Evolutionary conservation across 2,113 vertebrate genomes (phyloP).

Genomic region (Eira barbara): DNA sequence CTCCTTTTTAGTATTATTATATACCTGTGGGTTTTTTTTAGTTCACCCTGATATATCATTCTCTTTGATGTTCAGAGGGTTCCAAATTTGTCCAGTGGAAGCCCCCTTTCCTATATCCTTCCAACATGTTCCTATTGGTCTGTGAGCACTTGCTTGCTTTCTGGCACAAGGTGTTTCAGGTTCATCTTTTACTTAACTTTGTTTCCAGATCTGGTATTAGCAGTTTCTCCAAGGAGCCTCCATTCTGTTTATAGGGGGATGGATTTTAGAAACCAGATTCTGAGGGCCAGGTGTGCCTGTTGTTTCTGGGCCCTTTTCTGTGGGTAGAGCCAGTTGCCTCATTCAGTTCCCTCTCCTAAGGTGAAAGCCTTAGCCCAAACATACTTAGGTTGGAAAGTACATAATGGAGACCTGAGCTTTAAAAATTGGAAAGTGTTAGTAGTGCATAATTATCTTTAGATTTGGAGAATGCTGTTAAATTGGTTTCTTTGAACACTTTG

Average conservation of each 20-base stretch:
- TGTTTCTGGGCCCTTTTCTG: neutral
- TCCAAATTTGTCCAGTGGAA: neutral
- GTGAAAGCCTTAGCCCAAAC: neutral
- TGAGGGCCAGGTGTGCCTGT: neutral
- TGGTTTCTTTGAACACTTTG: neutral
- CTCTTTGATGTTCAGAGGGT: neutral
- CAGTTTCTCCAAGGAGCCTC: neutral
- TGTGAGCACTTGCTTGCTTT: neutral
- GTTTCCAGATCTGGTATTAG: neutral
- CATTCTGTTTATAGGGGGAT: neutral
- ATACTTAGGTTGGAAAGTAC: neutral
- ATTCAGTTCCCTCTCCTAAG: neutral
- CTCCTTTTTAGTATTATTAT: neutral
- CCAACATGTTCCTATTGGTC: neutral
- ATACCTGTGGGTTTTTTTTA: neutral
- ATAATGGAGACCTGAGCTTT: neutral
- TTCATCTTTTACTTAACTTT: neutral
- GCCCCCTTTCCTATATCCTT: neutral
- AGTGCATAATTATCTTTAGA: neutral
- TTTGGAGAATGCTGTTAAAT: neutral
- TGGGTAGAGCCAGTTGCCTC: neutral
- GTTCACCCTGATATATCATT: neutral
- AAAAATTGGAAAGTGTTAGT: neutral
- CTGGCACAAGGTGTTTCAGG: neutral
- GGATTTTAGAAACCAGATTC: neutral